These are phyloP conservation scores for Pissodes strobi DNA, from an alignment of 1,140 invertebrate genomes.

Conservation along the genomic window DNA sequence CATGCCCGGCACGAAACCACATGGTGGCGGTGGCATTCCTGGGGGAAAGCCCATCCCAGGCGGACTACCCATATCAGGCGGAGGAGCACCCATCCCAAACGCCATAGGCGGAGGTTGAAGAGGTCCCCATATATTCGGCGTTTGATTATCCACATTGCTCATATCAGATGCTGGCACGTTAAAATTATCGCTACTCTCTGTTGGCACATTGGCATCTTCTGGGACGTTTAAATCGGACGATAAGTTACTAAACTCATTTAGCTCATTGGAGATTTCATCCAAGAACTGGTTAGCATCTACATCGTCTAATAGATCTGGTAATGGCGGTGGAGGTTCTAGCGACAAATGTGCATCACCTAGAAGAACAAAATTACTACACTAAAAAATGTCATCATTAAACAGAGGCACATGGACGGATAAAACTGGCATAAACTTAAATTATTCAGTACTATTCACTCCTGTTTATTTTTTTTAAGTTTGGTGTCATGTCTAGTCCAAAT, in stretches of 20 bases:
- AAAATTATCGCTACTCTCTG: background rate
- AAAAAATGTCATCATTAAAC: no score
- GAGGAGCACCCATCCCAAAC: conserved; percentile 14
- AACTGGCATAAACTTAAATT: no score
- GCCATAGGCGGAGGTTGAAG: conserved; percentile 7
- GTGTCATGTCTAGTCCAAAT: no score
- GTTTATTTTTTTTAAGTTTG: no score
- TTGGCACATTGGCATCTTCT: background rate
- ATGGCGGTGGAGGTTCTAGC: conserved; percentile 50
- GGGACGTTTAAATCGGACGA: conserved; percentile 14
- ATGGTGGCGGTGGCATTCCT: background rate
- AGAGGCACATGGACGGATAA: no score
- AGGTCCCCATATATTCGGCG: background rate
- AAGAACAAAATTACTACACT: background rate
- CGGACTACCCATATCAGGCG: conserved; percentile 19
- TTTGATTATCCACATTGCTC: background rate
- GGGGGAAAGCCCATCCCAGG: background rate
- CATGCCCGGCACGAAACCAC: conserved; percentile 4
- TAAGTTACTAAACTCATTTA: conserved; percentile 32
- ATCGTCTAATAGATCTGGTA: conserved; percentile 48
- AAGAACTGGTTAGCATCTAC: conserved; percentile 38
- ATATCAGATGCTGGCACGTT: background rate
- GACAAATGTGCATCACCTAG: conserved; percentile 14
- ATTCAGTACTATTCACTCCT: no score
- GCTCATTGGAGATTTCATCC: conserved; percentile 33